Evolutionary conservation across 2,888 invertebrate species (phyloP), one percentile per base, ranked within the genome.

Genomic region (Macrosoma leucophasiata): DNA sequence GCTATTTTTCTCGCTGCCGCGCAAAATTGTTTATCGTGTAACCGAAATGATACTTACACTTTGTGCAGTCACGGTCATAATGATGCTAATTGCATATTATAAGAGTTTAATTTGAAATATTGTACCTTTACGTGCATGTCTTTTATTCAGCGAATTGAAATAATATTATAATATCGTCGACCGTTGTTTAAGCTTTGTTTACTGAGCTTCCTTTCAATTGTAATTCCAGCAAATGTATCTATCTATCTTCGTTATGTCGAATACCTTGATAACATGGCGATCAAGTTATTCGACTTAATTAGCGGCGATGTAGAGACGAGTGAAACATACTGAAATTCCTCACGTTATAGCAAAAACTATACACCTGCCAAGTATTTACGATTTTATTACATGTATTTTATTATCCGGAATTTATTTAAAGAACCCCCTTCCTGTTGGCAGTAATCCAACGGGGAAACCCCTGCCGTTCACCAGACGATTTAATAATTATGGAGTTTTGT

Each of bases 361-460:
- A 23, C 19, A 19, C 17, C 33, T 32, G 27, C 14, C 24, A 29
- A 12, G 11, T 17, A 12, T 24, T 9, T 30, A 29, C 33, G 21
- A 34, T 35, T 29, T 32, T 31, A 36, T 36, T 41, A 41, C 37
- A 36, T 32, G 39, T 43, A 41, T 43, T 50, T 76, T 73, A 73
- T 73, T 69, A 73, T 74, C 67, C 64, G 50, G 64, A 68, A 75
- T 77, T 71, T 77, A 72, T 75, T 75, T 72, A 71, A 67, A 74
- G 71, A 69, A 55, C 62, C 63, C 55, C 61, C 73, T 78, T 77
- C 75, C 79, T 73, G 70, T 76, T 82, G 82, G 82, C 81, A 59
- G 41, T 52, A 43, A 50, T 72, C 82, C 82, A 82, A 73, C 64
- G 70, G 79, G 81, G 79, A 71, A 76, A 69, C 76, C 79, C 82